Base-by-base conservation (phyloP, 1,140 invertebrate genomes). In the Drosophila quadrilineata region DNA sequence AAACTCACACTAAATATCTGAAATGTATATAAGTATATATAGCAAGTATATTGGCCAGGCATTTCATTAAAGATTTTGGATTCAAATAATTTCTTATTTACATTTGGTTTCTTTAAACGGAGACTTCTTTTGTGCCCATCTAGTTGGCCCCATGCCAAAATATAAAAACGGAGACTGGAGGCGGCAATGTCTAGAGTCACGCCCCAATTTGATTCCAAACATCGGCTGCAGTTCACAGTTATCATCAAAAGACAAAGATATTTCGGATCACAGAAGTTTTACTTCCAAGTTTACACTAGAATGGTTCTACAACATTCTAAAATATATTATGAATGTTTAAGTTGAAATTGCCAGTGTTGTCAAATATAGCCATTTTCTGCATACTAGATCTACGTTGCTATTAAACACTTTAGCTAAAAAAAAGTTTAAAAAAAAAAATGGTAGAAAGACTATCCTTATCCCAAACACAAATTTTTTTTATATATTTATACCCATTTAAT, bases 111-210 rank as follows among this genome's bases (percentile, higher is more conserved):
- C 43, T 58, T 62, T 50, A 26, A 52, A 52, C 46, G 14, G 6
- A 12, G 5, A 16, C 21, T 19, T 19, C 46, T 31, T 1, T 3
- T 19, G 9, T 21, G 19, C 12, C 31, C 38, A 40, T 69, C 36
- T 36, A 50, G 59, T 79, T 79, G 75, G 75, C 68, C 75, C 74
- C 70, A 71, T 41, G 75, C 75, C 75, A 79, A 79, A 72, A 73
- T 48, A 40, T 41, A 46, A 22, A 52, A 46, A 59, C 67, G 21
- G 31, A 36, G 22, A 40, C 29, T 45, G 10, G 12, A 26, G 9
- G 6, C 9, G 33, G 43, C 53, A 43, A 22, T 24, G 52, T 68
- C 56, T 36, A 54, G 21, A 46, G 52, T 41, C 52, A 64, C 40
- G 50, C 52, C 50, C 43, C 45, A 46, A 49, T 35, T 21, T n/a